Percentiles rank a stretch among this genome's conserved stretches.
Conservation (phyloP, 2,797 vertebrate genomes). For the Phataginus tricuspis region DNA sequence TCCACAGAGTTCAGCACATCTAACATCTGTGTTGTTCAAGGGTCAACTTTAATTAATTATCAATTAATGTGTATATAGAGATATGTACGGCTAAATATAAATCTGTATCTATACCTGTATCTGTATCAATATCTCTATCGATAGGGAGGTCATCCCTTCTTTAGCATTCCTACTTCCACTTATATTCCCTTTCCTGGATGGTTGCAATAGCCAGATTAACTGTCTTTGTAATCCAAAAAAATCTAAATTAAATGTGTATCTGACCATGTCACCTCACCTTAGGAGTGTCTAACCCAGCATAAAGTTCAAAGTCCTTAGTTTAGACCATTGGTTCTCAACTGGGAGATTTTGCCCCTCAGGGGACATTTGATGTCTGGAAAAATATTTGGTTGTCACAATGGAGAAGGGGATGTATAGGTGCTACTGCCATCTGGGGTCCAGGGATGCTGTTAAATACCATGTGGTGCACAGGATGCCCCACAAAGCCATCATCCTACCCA, state of each 20-base stretch:
- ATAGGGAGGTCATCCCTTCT: background rate
- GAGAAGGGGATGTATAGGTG: background rate
- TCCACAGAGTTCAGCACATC: no score
- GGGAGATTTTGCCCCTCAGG: background rate
- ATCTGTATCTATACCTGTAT: background rate
- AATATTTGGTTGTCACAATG: background rate
- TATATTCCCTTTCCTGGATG: background rate
- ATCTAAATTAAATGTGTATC: background rate
- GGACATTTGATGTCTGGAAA: background rate
- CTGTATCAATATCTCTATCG: background rate
- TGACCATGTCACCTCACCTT: background rate
- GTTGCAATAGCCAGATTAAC: background rate
- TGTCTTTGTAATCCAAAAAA: background rate
- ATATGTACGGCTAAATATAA: background rate
- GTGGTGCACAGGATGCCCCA: fast-evolving
- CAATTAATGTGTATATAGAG: background rate
- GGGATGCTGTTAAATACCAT: background rate
- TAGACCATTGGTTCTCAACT: background rate
- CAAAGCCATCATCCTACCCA: background rate
- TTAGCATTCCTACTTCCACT: background rate
- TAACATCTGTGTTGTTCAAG: no score
- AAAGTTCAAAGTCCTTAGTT: background rate
- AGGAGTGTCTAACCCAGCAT: background rate
- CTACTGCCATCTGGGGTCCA: background rate
- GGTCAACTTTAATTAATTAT: background rate